Conservation (phyloP, 2,888 invertebrate species). For the Catocala fraxini region DNA sequence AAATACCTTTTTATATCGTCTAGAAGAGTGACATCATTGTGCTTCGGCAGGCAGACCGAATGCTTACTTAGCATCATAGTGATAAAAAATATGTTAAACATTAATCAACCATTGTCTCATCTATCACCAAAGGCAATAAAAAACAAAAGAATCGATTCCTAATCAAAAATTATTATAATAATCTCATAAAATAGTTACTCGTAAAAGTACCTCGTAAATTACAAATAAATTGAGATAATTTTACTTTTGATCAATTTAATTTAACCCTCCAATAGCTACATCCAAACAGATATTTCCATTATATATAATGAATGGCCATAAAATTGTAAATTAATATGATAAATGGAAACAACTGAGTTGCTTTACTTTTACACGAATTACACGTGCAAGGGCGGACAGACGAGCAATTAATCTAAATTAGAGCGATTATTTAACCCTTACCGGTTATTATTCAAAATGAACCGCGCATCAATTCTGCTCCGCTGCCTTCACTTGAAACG, state of each 20-base stretch:
- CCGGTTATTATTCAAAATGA: constrained; percentile 61
- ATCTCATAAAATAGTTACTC: too few relatives aligned
- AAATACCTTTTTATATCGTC: too few relatives aligned
- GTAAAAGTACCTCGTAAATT: too few relatives aligned
- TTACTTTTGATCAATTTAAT: neutral
- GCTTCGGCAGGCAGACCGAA: too few relatives aligned
- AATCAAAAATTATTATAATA: too few relatives aligned
- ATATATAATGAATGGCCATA: constrained; percentile 28
- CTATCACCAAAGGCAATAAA: too few relatives aligned
- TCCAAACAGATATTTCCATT: constrained; percentile 20
- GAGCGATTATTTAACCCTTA: constrained; percentile 76
- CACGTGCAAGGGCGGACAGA: constrained; percentile 61
- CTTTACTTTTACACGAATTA: constrained; percentile 55
- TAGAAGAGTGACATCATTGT: too few relatives aligned
- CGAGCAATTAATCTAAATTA: constrained; percentile 78
- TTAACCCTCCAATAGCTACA: constrained; percentile 1
- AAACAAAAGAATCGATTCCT: too few relatives aligned
- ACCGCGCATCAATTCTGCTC: constrained; percentile 47
- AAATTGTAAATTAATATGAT: constrained; percentile 57
- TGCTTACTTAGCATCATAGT: too few relatives aligned
- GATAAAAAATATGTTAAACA: too few relatives aligned
- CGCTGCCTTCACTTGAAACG: constrained; percentile 46
- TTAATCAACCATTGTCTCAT: too few relatives aligned
- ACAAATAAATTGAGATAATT: neutral
- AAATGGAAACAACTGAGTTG: constrained; percentile 54